phyloP scores from a whole-genome alignment of 30 jellyfish, hydroid and myxozoan genomes.

The Mastigias papua region DNA sequence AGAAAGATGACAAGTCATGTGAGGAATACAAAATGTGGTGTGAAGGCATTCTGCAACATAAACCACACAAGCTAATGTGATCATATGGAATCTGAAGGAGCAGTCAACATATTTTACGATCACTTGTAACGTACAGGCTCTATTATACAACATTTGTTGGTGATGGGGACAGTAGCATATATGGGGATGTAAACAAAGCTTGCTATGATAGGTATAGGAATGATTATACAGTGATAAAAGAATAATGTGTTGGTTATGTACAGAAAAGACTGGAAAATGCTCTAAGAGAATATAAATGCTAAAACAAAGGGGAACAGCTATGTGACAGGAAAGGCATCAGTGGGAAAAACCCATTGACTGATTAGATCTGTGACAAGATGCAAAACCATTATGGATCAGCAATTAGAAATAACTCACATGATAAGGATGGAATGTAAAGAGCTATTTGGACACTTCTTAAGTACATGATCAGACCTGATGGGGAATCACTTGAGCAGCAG shows the following conservation, averaged over 20 bases:
- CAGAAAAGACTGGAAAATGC: slow-evolving; percentile 24
- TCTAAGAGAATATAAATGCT: slow-evolving; percentile 22
- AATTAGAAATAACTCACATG: background rate
- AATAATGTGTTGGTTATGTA: slow-evolving; percentile 60
- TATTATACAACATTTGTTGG: slow-evolving; percentile 37
- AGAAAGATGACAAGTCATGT: background rate
- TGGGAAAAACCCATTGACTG: background rate
- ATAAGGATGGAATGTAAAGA: background rate
- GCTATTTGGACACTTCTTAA: slow-evolving; percentile 21
- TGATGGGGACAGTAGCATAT: slow-evolving; percentile 43
- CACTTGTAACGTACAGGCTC: slow-evolving; percentile 21
- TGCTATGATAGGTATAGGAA: slow-evolving; percentile 12
- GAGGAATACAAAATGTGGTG: background rate
- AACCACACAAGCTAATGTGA: slow-evolving; percentile 8
- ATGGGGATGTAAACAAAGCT: background rate
- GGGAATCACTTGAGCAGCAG: background rate
- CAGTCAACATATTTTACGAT: slow-evolving; percentile 18
- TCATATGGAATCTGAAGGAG: slow-evolving; percentile 24
- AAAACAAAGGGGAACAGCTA: slow-evolving; percentile 16
- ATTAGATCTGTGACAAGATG: background rate
- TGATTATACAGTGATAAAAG: slow-evolving; percentile 23
- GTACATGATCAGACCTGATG: background rate
- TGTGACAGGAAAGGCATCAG: background rate
- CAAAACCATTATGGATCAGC: slow-evolving; percentile 12
- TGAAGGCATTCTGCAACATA: background rate